Conservation (phyloP, 1,140 invertebrate species). For the Brevipalpus yothersi region DNA sequence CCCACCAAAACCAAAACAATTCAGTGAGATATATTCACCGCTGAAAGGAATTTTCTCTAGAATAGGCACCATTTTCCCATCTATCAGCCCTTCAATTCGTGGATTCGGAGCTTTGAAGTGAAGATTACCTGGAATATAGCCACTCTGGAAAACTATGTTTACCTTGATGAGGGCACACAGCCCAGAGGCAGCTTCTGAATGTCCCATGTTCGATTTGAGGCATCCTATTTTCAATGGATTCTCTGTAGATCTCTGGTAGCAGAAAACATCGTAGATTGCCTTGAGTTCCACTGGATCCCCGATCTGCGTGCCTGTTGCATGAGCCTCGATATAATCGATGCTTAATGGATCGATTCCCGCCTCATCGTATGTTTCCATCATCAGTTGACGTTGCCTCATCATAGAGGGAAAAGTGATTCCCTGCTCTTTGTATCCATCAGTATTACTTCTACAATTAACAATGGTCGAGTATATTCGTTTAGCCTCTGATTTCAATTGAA, state of each 20-base stretch:
- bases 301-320: constrained; percentile 67
- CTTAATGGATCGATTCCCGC: constrained; percentile 42
- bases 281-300: constrained; percentile 70
- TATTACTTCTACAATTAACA: constrained; percentile 55
- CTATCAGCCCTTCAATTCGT: constrained; percentile 24
- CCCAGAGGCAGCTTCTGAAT: constrained; percentile 68
- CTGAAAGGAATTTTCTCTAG: constrained; percentile 26
- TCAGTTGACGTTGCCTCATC: constrained; percentile 15
- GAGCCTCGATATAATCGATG: constrained; percentile 73
- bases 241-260: constrained; percentile 34
- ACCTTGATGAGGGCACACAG: constrained; percentile 25
- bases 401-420: constrained; percentile 33
- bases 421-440: constrained; percentile 61
- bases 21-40: constrained; percentile 62
- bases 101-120: constrained; percentile 27
- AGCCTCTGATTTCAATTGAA: constrained; percentile 18
- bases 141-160: constrained; percentile 23
- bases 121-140: constrained; percentile 25
- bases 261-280: neutral
- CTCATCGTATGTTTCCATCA: constrained; percentile 52
- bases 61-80: constrained; percentile 50
- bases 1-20: constrained; percentile 93
- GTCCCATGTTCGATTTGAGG: constrained; percentile 77
- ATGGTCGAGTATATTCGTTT: constrained; percentile 25
- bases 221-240: constrained; percentile 56